Evolutionary conservation across 2,888 invertebrate species (phyloP).

Genomic region (Petrolisthes manimaculis): DNA sequence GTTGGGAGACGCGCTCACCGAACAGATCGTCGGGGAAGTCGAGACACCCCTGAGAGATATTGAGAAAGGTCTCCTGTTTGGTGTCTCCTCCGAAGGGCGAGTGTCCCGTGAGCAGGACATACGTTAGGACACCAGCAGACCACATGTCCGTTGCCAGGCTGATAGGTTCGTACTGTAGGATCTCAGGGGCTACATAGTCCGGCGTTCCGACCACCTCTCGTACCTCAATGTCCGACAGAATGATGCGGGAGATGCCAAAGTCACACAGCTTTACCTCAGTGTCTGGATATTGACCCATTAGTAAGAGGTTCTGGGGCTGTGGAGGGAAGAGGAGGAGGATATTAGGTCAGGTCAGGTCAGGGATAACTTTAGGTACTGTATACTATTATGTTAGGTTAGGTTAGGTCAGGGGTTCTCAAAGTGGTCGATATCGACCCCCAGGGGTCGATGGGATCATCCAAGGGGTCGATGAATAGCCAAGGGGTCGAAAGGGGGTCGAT

Average conservation of each 20-base stretch:
- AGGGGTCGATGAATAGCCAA: no score
- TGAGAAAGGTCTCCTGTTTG: slow-evolving; percentile 96
- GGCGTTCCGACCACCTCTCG: slow-evolving; percentile 95
- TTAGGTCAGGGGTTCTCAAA: no score
- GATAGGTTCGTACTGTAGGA: slow-evolving; percentile 90
- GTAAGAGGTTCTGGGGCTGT: slow-evolving; percentile 93
- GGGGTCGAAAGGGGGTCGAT: no score
- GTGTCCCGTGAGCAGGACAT: slow-evolving; percentile 93
- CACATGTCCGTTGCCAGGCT: slow-evolving; percentile 95
- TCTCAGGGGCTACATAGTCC: slow-evolving; percentile 82
- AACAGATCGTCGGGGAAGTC: slow-evolving; percentile 95
- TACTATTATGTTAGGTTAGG: no score
- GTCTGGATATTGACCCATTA: slow-evolving; percentile 82
- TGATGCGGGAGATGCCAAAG: slow-evolving; percentile 92
- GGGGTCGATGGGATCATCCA: no score
- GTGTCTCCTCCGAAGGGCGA: slow-evolving; percentile 96
- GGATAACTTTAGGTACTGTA: no score
- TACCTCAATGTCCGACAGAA: slow-evolving; percentile 90
- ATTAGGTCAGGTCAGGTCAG: no score
- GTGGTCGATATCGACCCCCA: no score
- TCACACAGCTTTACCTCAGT: slow-evolving; percentile 91
- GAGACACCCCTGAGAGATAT: slow-evolving; percentile 93
- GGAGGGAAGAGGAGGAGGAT: slow-evolving; percentile 67
- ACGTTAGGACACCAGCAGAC: slow-evolving; percentile 95
- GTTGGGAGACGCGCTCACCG: slow-evolving; percentile 82